Evolutionary conservation across 2,797 vertebrate genomes (phyloP), one percentile per base, ranked within the genome.

Genomic region (Neosalanx taihuensis): DNA sequence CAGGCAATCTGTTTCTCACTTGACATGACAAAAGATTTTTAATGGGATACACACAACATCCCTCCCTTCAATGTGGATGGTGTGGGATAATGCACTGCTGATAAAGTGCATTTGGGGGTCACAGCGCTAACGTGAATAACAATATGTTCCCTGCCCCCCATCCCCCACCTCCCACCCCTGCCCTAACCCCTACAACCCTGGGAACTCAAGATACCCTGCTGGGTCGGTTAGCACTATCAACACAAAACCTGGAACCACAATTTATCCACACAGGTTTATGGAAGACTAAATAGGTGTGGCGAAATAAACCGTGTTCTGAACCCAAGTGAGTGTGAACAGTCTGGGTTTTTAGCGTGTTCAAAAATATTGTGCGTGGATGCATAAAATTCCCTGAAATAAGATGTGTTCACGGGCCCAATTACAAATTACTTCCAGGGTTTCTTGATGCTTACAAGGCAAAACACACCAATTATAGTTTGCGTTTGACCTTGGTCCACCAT

Each of bases 111-210:
- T 68, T 81, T 80, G 72, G 75, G 46, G 41, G 12, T 49, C 64
- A 15, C 68, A 69, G 76, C 78, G 75, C 62, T 80, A 79, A 71
- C 73, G 76, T 85, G 78, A 83, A 84, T 56, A 80, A 82, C 71
- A 66, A 77, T 58, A 72, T 56, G 70, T 81, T 82, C 78, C 18
- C 82, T 65, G 57, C 58, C 26, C 23, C 20, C 1, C 23, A 26
- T 26, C 23, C 57, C 12, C 57, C 20, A 2, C n/a, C 17, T n/a
- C 23, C 57, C 57, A 6, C 20, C 23, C n/a, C 57, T 3, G 2
- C 10, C 23, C 58, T 29, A 23, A 12, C 9, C 58, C 6, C 58
- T 60, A 23, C 20, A 23, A 10, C 26, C 23, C 23, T 41, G 41
- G 41, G 41, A 46, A 46, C 41, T 46, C 41, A 46, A 46, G 41